Percentiles rank a stretch among this genome's conserved stretches.
These are phyloP conservation scores for Crenichthys baileyi DNA, from an alignment of 2,797 vertebrate species.

Conservation along the genomic window DNA sequence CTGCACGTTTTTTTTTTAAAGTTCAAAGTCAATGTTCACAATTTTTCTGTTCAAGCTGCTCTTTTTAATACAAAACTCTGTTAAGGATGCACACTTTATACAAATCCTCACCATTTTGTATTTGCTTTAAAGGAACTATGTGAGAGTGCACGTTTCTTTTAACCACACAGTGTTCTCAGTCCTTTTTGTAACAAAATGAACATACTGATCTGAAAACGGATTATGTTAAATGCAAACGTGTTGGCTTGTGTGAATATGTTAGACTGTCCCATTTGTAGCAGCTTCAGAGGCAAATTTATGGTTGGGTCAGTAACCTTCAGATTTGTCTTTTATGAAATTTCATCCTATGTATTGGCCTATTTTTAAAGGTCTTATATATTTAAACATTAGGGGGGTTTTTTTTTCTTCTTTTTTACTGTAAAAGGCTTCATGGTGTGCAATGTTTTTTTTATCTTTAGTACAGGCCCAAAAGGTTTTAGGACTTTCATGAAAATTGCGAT, in stretches of 20 bases:
- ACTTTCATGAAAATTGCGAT: constrained; percentile 52
- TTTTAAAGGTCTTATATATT: constrained; percentile 60
- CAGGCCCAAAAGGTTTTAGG: constrained; percentile 32
- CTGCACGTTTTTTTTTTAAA: constrained; percentile 10
- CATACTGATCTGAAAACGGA: constrained; percentile 42
- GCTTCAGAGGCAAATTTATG: constrained; percentile 38
- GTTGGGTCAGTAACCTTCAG: constrained; percentile 30
- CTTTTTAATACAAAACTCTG: not conserved
- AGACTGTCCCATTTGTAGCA: constrained; percentile 23
- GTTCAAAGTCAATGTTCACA: constrained; percentile 9
- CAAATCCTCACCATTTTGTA: not conserved
- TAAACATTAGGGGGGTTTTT: constrained; percentile 20
- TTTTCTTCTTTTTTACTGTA: constrained; percentile 29
- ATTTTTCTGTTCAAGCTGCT: constrained; percentile 18
- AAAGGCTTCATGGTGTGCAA: constrained; percentile 34
- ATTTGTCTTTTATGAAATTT: constrained; percentile 41
- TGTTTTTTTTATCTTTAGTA: constrained; percentile 43
- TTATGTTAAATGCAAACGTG: constrained; percentile 26
- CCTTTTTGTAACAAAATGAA: not conserved
- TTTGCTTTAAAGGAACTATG: constrained; percentile 22
- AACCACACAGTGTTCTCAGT: constrained; percentile 4
- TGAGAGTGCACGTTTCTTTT: constrained; percentile 3
- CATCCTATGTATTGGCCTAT: constrained; percentile 46
- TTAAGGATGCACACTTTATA: not conserved
- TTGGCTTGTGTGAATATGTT: constrained; percentile 40